These are phyloP conservation scores for Andrena bucephala DNA, from an alignment of 2,888 invertebrate species.

Conservation along the genomic window DNA sequence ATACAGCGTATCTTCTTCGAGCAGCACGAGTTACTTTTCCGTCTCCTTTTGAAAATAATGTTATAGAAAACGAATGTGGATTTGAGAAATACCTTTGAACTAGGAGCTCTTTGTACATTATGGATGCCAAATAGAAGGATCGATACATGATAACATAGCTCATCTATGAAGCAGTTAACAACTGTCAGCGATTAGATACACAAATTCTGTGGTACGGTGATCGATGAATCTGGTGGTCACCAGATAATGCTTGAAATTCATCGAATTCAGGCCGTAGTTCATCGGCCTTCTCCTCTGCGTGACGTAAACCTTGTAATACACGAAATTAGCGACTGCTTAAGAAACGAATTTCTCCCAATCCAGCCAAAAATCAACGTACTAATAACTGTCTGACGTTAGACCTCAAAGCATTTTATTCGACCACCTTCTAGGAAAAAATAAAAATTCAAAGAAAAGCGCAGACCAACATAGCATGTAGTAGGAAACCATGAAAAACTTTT, in stretches of 20 bases:
- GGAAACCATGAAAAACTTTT: background rate
- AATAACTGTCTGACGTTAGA: background rate
- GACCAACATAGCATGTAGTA: background rate
- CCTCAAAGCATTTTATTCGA: background rate
- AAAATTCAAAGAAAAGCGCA: background rate
- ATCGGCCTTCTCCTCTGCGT: conserved; percentile 32
- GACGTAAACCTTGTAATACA: conserved; percentile 34
- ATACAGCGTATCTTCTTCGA: background rate
- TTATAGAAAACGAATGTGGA: too few species aligned
- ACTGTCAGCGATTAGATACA: background rate
- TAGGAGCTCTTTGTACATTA: background rate
- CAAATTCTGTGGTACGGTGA: conserved; percentile 6
- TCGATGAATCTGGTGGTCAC: conserved; percentile 38
- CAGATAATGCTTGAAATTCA: conserved; percentile 55
- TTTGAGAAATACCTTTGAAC: background rate
- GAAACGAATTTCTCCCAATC: background rate
- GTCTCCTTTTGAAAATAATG: too few species aligned
- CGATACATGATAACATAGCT: background rate
- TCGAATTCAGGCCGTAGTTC: conserved; percentile 56
- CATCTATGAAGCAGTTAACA: background rate
- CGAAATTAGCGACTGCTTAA: conserved; percentile 22
- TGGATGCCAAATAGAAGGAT: background rate
- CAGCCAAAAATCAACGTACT: background rate
- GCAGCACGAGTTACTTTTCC: too few species aligned
- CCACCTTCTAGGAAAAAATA: background rate